Conservation (phyloP, 2,113 vertebrate genomes). For the Scortum barcoo region DNA sequence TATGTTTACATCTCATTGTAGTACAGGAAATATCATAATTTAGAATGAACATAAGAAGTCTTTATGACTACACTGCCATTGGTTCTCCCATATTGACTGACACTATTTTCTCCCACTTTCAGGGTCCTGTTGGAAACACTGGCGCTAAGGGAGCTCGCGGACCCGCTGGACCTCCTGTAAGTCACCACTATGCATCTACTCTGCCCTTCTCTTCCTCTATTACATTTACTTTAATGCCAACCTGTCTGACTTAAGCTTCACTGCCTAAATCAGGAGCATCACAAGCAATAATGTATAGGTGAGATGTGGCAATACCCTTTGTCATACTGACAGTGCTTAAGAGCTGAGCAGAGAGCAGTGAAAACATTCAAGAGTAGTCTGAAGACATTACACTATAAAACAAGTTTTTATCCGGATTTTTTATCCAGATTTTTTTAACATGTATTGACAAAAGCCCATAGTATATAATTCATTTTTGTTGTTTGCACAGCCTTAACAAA, state of each 20-base stretch:
- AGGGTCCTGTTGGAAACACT: conserved; percentile 95
- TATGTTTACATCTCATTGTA: background rate
- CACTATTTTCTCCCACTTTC: background rate
- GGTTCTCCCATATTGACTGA: background rate
- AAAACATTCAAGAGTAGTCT: too few relatives aligned
- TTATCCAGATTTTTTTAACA: background rate
- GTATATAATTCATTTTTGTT: background rate
- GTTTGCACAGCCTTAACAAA: background rate
- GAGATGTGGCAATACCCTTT: background rate
- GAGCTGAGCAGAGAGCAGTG: too few relatives aligned
- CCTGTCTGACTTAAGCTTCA: background rate
- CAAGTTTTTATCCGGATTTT: background rate
- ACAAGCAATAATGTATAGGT: conserved; percentile 1
- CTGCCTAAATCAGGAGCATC: background rate
- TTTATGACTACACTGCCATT: background rate
- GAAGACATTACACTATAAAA: background rate
- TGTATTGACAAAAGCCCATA: background rate
- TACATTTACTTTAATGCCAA: conserved; percentile 1
- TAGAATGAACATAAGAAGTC: background rate
- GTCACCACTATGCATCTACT: conserved; percentile 63
- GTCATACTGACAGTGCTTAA: background rate
- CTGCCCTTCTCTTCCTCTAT: background rate
- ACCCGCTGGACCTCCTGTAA: conserved; percentile 94
- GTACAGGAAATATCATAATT: background rate
- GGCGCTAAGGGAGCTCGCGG: conserved; percentile 96